phyloP scores from a whole-genome alignment of 2,113 vertebrate species.

The Cochlearius cochlearius region DNA sequence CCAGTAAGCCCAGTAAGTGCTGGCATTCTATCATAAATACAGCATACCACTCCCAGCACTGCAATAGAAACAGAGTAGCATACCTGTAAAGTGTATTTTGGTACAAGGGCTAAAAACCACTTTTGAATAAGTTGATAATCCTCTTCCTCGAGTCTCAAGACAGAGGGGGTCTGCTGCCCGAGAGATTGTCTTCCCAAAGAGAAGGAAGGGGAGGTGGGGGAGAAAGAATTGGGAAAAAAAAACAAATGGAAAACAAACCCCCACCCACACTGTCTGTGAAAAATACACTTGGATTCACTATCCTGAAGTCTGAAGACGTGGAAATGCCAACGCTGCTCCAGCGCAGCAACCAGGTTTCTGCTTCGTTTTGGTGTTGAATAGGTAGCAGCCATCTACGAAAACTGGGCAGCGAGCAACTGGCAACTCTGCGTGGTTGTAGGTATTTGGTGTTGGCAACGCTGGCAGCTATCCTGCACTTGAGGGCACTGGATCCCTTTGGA shows the following conservation, averaged over 20 bases:
- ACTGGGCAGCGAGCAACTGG: not conserved
- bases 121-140: not conserved
- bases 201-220: too few relatives aligned
- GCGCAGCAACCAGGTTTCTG: not conserved
- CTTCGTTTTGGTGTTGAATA: not conserved
- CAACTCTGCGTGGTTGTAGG: not conserved
- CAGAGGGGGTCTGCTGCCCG: not conserved
- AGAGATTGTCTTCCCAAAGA: not conserved
- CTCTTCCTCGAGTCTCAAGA: not conserved
- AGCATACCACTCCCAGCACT: not conserved
- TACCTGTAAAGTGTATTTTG: accelerated
- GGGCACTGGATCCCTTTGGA: not conserved
- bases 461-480: not conserved
- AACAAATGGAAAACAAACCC: too few relatives aligned
- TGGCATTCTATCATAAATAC: not conserved
- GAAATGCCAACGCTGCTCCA: not conserved
- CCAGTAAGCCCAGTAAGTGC: not conserved
- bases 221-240: too few relatives aligned
- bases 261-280: too few relatives aligned
- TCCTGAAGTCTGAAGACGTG: not conserved
- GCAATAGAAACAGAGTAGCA: not conserved
- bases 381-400: not conserved
- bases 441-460: not conserved
- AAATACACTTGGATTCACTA: not conserved
- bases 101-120: not conserved